Evolutionary conservation across 2,113 vertebrate genomes (phyloP), one percentile per base, ranked within the genome.

Genomic region (Melanocharis versteri): DNA sequence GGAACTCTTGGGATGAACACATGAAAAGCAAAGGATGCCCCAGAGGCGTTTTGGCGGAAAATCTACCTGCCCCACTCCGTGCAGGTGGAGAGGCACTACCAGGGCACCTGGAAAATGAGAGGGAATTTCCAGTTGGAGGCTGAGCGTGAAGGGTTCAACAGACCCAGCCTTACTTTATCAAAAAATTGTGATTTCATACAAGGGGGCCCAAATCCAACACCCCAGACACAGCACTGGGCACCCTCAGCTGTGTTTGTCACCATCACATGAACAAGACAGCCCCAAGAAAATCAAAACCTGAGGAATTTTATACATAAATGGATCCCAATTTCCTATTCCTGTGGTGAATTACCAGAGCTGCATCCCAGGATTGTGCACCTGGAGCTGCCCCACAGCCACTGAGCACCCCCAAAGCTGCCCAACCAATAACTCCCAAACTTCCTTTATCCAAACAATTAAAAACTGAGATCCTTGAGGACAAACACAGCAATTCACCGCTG

Each of bases 191-290:
- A 33, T 21, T 75, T 54, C 27, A 10, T 5, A 39, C 35, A 11
- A 33, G 39, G 14, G 9, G 11, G 9, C 26, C 22, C 45, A 53
- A 71, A 57, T 15, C 24, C 31, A 40, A 26, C 31, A 58, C 15
- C 48, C 57, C 51, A 33, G 7, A 20, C 2, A 4, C 31, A 33
- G 51, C 54, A 3, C 28, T 15, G 11, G 14, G 23, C 73, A 78
- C 33, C 15, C 50, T 28, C 6, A 3, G 50, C 28, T n/a, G n/a
- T 2, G 13, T 56, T 40, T 51, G 26, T 13, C 53, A 53, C 65
- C 16, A 0, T 2, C 3, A 1, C 0, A 0, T 1, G n/a, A 85
- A 56, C 23, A 31, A 11, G n/a, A 53, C 1, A 5, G 10, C 30
- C 44, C n/a, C 0, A 2, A 31, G 12, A 47, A 69, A 79, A 48